Percentiles rank a stretch among this genome's conserved stretches.
Conservation (phyloP, 2,888 invertebrate species). For the Drosophila austrosaltans region DNA sequence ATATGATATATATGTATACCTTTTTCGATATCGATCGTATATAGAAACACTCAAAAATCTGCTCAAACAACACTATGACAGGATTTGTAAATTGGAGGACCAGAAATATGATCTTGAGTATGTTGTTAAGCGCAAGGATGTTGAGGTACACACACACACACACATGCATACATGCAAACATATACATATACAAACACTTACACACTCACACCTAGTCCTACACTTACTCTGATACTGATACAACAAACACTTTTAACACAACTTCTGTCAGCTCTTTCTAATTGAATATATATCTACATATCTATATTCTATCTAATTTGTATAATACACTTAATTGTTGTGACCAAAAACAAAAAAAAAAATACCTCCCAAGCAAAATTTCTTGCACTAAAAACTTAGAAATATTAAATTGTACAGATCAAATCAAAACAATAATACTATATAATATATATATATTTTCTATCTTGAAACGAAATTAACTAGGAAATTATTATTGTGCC, state of each 20-base stretch:
- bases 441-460: conserved; percentile 19
- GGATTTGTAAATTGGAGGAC: conserved; percentile 94
- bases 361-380: conserved; percentile 13
- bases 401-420: conserved; percentile 30
- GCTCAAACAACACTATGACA: conserved; percentile 93
- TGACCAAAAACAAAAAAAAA: neutral
- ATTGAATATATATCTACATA: conserved; percentile 46
- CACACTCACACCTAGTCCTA: conserved; percentile 83
- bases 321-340: conserved; percentile 64
- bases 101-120: conserved; percentile 99
- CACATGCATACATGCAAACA: conserved; percentile 38
- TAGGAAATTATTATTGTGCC: neutral
- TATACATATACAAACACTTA: conserved; percentile 27
- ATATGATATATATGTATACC: conserved; percentile 16
- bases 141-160: conserved; percentile 91
- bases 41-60: conserved; percentile 91
- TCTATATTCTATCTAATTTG: conserved; percentile 47
- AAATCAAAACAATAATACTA: conserved; percentile 20
- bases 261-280: conserved; percentile 59
- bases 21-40: conserved; percentile 52
- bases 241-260: conserved; percentile 39
- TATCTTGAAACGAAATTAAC: conserved; percentile 1
- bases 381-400: conserved; percentile 47
- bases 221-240: conserved; percentile 13
- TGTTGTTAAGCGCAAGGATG: conserved; percentile 98